Evolutionary conservation across 1,140 invertebrate genomes (phyloP).

Genomic region (Zaprionus ornatus): DNA sequence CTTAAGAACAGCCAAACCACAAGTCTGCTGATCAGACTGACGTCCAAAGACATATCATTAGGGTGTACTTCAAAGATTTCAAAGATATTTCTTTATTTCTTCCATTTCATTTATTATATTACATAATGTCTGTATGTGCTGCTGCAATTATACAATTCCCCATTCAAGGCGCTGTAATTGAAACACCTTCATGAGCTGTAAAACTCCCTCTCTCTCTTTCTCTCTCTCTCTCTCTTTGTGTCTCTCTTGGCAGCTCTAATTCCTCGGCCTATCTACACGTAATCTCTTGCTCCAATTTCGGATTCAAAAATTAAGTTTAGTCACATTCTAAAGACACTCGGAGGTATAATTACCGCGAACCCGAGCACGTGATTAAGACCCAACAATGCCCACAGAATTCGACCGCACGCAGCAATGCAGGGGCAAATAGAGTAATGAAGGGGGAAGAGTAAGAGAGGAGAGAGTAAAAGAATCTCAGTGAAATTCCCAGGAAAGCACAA

Average conservation of each 20-base stretch:
- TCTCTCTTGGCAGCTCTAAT: background rate
- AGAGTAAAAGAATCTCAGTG: conserved; percentile 63
- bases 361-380: conserved; percentile 75
- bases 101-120: background rate
- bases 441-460: background rate
- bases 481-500: conserved; percentile 74
- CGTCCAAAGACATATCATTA: background rate
- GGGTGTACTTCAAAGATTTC: background rate
- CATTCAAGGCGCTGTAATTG: background rate
- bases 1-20: conserved; percentile 48
- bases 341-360: conserved; percentile 73
- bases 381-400: conserved; percentile 31
- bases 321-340: conserved; percentile 74
- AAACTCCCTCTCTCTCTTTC: background rate
- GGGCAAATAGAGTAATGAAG: background rate
- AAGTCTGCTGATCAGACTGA: background rate
- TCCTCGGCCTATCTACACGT: conserved; percentile 5
- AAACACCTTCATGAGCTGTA: background rate
- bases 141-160: background rate
- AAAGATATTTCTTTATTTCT: background rate
- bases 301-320: conserved; percentile 67
- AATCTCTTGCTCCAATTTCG: conserved; percentile 23
- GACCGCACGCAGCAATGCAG: conserved; percentile 49
- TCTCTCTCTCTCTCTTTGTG: background rate
- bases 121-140: background rate